Base-by-base conservation (phyloP, 2,888 invertebrate species). In the Herminia tarsipennalis region DNA sequence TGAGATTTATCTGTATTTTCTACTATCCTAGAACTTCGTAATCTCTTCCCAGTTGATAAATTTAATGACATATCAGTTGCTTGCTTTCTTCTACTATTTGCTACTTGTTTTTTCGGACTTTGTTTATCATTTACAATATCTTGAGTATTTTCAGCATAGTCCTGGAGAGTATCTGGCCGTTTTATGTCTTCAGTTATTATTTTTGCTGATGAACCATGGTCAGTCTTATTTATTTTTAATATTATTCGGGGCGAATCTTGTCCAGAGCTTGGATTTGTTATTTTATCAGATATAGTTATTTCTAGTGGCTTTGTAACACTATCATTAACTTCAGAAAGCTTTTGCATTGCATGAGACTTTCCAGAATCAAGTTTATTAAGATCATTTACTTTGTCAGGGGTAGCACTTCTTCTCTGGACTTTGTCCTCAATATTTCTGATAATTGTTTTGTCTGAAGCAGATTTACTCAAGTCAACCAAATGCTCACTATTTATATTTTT, bases 201-300 rank as follows among this genome's bases (percentile, higher is more conserved):
- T 82, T 92, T 87, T 27, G 92, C 83, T 56, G 89, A 88, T 60
- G 92, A 57, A 53, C 92, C 92, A 73, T 90, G 88, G 65, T 92
- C 93, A 66, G 93, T 92, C 85, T 94, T 94, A 74, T 94, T 94
- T 62, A 94, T 94, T 83, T 94, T 94, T 66, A 94, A 83, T 59
- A 94, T 93, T 61, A 94, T 94, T 68, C 94, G 75, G 42, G 92
- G 92, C 17, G 92, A 92, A 69, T 92, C 92, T 78, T 91, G 91
- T 29, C 88, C 90, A 37, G 88, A 85, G 50, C 83, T 84, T 66
- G 83, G 83, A 75, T 76, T 81, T 13, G 78, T 64, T 24, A 77
- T 47, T 66, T 87, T 88, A 43, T 90, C 88, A 50, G 86, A 76
- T 48, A 89, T 82, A 48, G 76, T 81, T 33, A 92, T 89, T 81